A percentile compares a stretch with the other conserved stretches of the same genome.
These are phyloP conservation scores for Listrodromus nycthemerus DNA, from an alignment of 2,888 invertebrate genomes.

Conservation along the genomic window DNA sequence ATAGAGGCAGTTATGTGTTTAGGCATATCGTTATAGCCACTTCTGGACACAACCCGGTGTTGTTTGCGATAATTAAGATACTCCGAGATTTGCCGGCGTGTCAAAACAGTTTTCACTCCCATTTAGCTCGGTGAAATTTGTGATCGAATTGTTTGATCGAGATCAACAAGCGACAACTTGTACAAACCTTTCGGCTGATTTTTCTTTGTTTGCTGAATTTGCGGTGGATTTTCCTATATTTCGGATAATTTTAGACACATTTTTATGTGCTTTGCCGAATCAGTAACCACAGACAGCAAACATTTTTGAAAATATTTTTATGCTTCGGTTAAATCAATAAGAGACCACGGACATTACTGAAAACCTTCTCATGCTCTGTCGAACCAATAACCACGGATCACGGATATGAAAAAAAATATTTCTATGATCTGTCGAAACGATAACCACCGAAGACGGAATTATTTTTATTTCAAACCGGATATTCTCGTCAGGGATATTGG, in stretches of 20 bases:
- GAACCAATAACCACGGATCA: background rate
- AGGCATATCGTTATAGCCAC: conserved; percentile 75
- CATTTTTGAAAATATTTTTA: too few relatives aligned
- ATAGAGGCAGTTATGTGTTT: conserved; percentile 72
- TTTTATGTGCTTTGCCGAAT: too few relatives aligned
- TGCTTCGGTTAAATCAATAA: too few relatives aligned
- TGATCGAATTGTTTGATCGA: conserved; percentile 16
- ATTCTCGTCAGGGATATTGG: conserved; percentile 1
- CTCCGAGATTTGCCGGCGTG: conserved; percentile 54
- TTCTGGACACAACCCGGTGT: conserved; percentile 56
- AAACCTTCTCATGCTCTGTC: background rate
- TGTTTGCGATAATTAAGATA: conserved; percentile 65
- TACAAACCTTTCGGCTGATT: background rate
- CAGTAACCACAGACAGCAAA: too few relatives aligned
- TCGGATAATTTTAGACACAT: background rate
- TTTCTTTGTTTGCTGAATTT: background rate
- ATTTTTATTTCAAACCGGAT: conserved; percentile 13
- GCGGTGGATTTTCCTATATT: background rate
- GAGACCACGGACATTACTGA: too few relatives aligned
- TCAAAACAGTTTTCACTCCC: background rate
- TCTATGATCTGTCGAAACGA: background rate
- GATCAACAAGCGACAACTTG: background rate
- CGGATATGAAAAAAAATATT: background rate
- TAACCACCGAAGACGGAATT: background rate
- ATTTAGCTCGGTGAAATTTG: background rate